A percentile compares a stretch with the other conserved stretches of the same genome.
phyloP scores from a whole-genome alignment of 2,113 vertebrate species.

The Paracanthobrama guichenoti region DNA sequence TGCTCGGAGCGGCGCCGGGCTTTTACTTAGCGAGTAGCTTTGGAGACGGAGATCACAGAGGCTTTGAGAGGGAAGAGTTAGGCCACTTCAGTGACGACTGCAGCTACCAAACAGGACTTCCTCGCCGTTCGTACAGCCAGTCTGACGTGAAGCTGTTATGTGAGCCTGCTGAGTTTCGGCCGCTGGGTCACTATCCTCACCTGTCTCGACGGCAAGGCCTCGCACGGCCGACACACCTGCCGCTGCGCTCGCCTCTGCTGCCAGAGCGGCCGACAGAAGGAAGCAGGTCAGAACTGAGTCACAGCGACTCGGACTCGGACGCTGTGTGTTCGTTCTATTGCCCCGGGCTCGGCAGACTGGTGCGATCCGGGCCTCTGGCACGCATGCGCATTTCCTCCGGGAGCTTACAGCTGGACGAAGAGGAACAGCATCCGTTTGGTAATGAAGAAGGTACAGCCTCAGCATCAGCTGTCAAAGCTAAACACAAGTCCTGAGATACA shows the following conservation, averaged over 20 bases:
- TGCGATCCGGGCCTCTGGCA: not conserved
- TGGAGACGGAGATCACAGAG: not conserved
- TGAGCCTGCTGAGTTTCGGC: not conserved
- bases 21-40: not conserved
- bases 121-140: not conserved
- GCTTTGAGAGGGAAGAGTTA: not conserved
- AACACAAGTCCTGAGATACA: not conserved
- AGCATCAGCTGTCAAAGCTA: not conserved
- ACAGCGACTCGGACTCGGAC: slow-evolving; percentile 66
- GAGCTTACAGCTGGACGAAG: slow-evolving; percentile 77
- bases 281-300: not conserved
- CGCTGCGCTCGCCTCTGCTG: not conserved
- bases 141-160: not conserved
- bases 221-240: not conserved
- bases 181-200: not conserved
- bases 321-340: slow-evolving; percentile 70
- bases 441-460: slow-evolving; percentile 47
- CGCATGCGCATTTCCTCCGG: slow-evolving; percentile 75
- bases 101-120: not conserved
- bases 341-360: slow-evolving; percentile 65
- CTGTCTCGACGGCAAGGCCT: not conserved
- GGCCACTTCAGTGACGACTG: slow-evolving; percentile 7
- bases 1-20: not conserved
- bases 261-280: not conserved
- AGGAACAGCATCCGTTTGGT: slow-evolving; percentile 67